phyloP scores from a whole-genome alignment of 2,797 vertebrate genomes.

The Urocyon cinereoargenteus region DNA sequence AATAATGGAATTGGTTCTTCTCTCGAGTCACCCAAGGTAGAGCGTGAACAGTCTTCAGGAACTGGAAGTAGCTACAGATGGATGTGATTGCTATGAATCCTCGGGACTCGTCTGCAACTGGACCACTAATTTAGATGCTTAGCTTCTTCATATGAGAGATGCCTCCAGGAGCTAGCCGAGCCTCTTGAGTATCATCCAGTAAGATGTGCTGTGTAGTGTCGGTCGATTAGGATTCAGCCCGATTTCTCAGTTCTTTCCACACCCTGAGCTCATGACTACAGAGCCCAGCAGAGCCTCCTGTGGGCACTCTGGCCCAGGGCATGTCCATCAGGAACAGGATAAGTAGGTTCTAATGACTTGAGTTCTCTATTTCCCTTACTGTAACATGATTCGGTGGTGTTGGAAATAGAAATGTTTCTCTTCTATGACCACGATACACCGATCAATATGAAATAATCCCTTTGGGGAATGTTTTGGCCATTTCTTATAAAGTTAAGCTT shows the following conservation, averaged over 20 bases:
- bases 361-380: background rate
- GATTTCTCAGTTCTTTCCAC: background rate
- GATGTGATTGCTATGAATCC: background rate
- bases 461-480: background rate
- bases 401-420: background rate
- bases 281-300: background rate
- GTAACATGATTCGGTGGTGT: background rate
- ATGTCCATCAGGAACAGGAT: no score
- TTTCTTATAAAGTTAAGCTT: background rate
- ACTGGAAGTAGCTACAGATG: background rate
- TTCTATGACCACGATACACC: background rate
- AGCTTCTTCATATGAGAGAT: background rate
- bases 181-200: background rate
- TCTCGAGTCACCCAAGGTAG: background rate
- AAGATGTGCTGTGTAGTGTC: accelerated
- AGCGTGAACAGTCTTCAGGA: background rate
- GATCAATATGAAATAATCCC: background rate
- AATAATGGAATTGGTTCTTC: background rate
- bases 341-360: accelerated
- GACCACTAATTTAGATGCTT: accelerated
- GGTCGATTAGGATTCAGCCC: background rate
- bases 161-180: background rate
- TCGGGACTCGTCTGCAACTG: background rate
- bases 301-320: accelerated
- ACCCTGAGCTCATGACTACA: background rate